Evolutionary conservation across 2,113 vertebrate genomes (phyloP), one percentile per base, ranked within the genome.

Genomic region (cat (Felis catus)): DNA sequence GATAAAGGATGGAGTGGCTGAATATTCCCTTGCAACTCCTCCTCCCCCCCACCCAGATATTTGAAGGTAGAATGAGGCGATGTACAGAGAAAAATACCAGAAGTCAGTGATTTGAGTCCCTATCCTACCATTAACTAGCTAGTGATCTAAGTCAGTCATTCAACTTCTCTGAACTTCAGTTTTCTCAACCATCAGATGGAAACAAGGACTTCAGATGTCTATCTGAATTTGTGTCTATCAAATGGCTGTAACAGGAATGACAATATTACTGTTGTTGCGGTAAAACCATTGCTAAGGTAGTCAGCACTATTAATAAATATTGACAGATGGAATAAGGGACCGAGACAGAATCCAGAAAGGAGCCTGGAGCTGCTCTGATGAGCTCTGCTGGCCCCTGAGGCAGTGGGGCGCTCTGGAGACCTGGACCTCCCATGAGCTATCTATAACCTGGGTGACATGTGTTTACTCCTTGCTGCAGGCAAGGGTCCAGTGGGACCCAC

Each of bases 381-480:
- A 53, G 16, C 63, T 87, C 13, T 81, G 45, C 86, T 93, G 89
- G 89, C 53, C 39, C 85, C 39, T 45, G 63, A 53, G 81, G 73
- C 71, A 66, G 41, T 7, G 48, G 13, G 39, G 13, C n/a, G n/a
- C 41, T 39, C 19, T 53, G 29, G 84, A 92, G 58, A 16, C n/a
- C 68, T 65, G 58, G 11, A n/a, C 19, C 48, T 95, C 95, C 91
- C 41, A 0, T 51, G 88, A 95, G 96, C 27, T 68, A 36, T 92
- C 76, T 76, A 93, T 94, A 88, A 92, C 95, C 89, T 58, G 29
- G 90, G 88, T 74, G 78, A 95, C 73, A 48, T 66, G 63, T 97
- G 97, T 97, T 98, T 98, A 98, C 89, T 97, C 82, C 33, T 91
- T 53, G 58, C 88, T 92, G 89, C 58, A 97, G 51, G 82, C 33